These are phyloP conservation scores for Serripes groenlandicus DNA, from an alignment of 2,888 invertebrate species.

Conservation along the genomic window DNA sequence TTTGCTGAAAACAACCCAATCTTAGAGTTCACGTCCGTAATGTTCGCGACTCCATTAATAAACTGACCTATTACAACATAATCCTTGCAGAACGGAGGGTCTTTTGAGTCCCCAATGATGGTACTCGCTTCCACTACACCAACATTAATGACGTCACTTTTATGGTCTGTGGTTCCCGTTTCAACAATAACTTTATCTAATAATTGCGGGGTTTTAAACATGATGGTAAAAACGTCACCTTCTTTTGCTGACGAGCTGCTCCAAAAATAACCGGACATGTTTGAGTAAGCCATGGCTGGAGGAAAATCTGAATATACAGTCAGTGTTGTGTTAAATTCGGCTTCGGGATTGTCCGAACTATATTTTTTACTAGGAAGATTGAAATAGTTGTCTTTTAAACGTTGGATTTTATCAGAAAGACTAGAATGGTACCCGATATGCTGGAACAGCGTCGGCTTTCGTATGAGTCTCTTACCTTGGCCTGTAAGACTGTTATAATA, in stretches of 20 bases:
- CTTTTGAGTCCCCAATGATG: constrained; percentile 43
- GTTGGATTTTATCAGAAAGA: constrained; percentile 74
- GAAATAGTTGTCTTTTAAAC: constrained; percentile 74
- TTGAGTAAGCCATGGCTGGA: constrained; percentile 83
- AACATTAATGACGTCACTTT: constrained; percentile 76
- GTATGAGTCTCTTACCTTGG: constrained; percentile 64
- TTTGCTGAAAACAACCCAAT: constrained; percentile 76
- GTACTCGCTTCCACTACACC: constrained; percentile 79
- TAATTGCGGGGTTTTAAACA: constrained; percentile 79
- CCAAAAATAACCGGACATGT: constrained; percentile 86
- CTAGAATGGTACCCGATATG: constrained; percentile 77
- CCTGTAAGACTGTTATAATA: constrained; percentile 73
- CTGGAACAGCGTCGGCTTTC: constrained; percentile 77
- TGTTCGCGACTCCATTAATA: constrained; percentile 74
- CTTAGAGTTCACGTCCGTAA: constrained; percentile 73
- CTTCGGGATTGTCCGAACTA: constrained; percentile 84
- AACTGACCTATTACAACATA: constrained; percentile 71
- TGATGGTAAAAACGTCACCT: constrained; percentile 82
- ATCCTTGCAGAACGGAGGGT: constrained; percentile 65
- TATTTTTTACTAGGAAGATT: constrained; percentile 69
- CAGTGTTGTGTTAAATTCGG: constrained; percentile 84
- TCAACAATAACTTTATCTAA: constrained; percentile 79
- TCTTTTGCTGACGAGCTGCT: constrained; percentile 77
- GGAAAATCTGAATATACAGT: constrained; percentile 81
- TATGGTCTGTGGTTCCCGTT: constrained; percentile 80